Percentiles rank a stretch among this genome's conserved stretches.
These are phyloP conservation scores for Drosophila grimshawi DNA, from an alignment of 1,140 invertebrate species.

Conservation along the genomic window DNA sequence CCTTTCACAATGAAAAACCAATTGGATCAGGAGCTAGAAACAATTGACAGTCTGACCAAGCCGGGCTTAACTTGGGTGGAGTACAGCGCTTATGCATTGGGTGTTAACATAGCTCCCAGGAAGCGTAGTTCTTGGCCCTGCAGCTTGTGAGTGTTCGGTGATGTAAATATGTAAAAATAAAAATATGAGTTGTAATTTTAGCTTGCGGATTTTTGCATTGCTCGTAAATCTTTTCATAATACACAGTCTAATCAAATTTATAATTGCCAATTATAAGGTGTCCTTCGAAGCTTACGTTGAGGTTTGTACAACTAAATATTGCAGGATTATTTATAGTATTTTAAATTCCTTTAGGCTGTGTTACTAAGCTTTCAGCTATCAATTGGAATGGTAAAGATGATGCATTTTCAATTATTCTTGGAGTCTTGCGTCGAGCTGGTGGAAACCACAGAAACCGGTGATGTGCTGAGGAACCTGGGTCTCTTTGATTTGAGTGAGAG, in stretches of 20 bases:
- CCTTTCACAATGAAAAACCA: constrained; percentile 52
- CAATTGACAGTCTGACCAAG: constrained; percentile 59
- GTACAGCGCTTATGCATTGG: constrained; percentile 56
- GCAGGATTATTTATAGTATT: neutral
- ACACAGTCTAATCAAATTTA: constrained; percentile 59
- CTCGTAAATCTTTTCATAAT: constrained; percentile 58
- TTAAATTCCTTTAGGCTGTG: constrained; percentile 39
- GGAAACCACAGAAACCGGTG: constrained; percentile 45
- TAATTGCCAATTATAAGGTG: constrained; percentile 53
- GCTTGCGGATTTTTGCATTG: constrained; percentile 36
- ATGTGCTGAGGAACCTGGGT: constrained; percentile 45
- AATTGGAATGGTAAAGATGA: constrained; percentile 64
- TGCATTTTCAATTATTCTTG: constrained; percentile 52
- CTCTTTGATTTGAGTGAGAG: constrained; percentile 61
- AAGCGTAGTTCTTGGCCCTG: constrained; percentile 63
- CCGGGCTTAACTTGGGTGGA: constrained; percentile 63
- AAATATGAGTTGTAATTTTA: constrained; percentile 4
- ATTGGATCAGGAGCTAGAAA: constrained; percentile 55
- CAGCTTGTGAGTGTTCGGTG: constrained; percentile 33
- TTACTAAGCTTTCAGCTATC: constrained; percentile 62
- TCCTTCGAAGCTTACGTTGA: constrained; percentile 73
- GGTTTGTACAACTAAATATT: constrained; percentile 10
- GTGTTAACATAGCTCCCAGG: constrained; percentile 61
- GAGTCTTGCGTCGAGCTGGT: constrained; percentile 42
- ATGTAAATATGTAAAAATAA: neutral